Conservation (phyloP, 2,797 vertebrate species). For the Tarsius wallacei region DNA sequence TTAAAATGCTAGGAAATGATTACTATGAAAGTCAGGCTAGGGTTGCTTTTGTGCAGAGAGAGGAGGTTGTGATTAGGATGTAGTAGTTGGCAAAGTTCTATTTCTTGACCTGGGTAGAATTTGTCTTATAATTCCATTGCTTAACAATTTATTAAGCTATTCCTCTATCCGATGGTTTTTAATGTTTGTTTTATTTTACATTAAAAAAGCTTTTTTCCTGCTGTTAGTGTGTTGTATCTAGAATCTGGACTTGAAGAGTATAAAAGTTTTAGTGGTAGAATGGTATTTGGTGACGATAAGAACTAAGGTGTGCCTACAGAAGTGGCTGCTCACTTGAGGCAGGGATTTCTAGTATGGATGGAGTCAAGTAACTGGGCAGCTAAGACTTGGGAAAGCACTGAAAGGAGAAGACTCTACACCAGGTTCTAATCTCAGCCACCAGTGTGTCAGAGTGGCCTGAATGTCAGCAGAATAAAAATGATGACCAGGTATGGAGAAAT, state of each 20-base stretch:
- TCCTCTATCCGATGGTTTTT: background rate
- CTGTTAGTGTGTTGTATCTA: background rate
- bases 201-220: background rate
- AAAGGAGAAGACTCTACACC: background rate
- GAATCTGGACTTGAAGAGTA: background rate
- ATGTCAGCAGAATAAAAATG: conserved; percentile 20
- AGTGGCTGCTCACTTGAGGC: background rate
- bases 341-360: background rate
- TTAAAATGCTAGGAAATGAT: conserved; percentile 4
- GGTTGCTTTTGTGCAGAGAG: background rate
- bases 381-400: background rate
- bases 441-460: background rate
- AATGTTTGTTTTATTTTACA: background rate
- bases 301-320: background rate
- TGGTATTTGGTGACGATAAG: background rate
- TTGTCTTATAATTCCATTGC: background rate
- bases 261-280: background rate
- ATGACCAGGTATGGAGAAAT: conserved; percentile 12
- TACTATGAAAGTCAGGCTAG: background rate
- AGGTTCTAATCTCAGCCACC: background rate
- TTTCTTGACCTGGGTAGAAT: conserved; percentile 6
- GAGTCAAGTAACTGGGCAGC: background rate
- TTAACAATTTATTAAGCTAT: background rate
- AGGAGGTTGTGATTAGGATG: background rate
- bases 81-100: conserved; percentile 4